Percentiles rank a stretch among this genome's conserved stretches.
Evolutionary conservation across 2,113 vertebrate species (phyloP).

Genomic region (Crotalus tigris): DNA sequence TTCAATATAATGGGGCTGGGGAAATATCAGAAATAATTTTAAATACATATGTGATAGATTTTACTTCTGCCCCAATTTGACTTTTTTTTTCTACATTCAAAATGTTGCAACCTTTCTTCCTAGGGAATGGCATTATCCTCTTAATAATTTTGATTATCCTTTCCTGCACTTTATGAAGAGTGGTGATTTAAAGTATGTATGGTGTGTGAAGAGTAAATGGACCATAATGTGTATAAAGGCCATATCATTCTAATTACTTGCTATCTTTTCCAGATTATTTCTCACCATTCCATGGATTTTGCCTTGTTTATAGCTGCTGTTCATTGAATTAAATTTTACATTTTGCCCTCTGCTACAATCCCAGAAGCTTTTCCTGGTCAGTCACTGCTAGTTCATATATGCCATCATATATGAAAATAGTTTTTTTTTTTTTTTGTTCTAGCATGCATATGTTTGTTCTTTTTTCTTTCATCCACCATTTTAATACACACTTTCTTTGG

Average conservation of each 20-base stretch:
- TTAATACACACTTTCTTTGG: background rate
- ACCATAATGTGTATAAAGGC: background rate
- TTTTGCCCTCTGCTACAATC: background rate
- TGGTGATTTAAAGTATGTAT: background rate
- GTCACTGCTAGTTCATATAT: background rate
- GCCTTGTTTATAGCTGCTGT: background rate
- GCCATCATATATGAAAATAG: background rate
- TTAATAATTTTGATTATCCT: background rate
- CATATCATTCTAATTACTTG: background rate
- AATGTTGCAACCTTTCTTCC: background rate
- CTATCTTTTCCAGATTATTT: background rate
- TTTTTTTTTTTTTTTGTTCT: rapidly evolving
- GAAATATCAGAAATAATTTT: background rate
- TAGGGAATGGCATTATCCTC: background rate
- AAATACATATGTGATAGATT: background rate
- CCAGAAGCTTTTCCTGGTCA: background rate
- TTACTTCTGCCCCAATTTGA: background rate
- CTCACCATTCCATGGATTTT: background rate
- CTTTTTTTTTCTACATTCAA: background rate
- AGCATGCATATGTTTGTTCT: background rate
- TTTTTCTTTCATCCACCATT: background rate
- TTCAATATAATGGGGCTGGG: background rate
- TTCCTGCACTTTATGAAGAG: background rate
- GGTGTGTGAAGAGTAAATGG: background rate
- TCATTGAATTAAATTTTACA: background rate